These are phyloP conservation scores for Barbus barbus DNA, from an alignment of 2,113 vertebrate genomes.

Conservation along the genomic window DNA sequence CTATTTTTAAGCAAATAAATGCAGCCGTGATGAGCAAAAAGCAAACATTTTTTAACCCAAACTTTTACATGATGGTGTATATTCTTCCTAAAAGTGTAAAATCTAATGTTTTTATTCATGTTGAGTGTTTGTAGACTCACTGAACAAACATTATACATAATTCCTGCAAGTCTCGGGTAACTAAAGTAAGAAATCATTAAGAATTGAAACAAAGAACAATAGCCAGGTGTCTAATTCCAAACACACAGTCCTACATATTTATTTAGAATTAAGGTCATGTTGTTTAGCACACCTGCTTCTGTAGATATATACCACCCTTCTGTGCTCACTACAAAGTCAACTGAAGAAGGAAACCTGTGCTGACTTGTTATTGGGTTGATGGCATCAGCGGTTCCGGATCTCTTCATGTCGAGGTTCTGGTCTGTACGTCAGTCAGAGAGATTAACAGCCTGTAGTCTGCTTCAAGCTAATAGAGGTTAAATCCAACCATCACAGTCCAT, in stretches of 20 bases:
- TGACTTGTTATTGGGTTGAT: not conserved
- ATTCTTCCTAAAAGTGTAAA: not conserved
- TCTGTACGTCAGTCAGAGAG: conserved; percentile 17
- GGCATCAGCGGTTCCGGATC: not conserved
- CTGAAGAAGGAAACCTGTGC: not conserved
- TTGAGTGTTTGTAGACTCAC: not conserved
- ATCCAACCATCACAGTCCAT: no score
- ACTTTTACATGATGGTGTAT: no score
- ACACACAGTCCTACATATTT: conserved; percentile 7
- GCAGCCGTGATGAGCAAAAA: no score
- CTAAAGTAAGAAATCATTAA: not conserved
- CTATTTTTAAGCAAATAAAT: no score
- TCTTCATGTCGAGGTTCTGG: not conserved
- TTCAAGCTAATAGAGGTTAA: conserved; percentile 40
- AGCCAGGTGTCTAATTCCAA: no score
- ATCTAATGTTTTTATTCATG: not conserved
- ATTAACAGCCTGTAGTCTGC: conserved; percentile 12
- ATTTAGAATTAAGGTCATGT: conserved; percentile 18
- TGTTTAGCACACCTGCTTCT: not conserved
- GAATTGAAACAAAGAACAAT: not conserved
- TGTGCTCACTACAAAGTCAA: no score
- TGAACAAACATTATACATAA: not conserved
- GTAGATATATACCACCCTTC: not conserved
- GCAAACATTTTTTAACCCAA: not conserved
- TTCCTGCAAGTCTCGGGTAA: not conserved